Conservation (phyloP, 2,888 invertebrate genomes). For the Pantelozetes paolii region DNA sequence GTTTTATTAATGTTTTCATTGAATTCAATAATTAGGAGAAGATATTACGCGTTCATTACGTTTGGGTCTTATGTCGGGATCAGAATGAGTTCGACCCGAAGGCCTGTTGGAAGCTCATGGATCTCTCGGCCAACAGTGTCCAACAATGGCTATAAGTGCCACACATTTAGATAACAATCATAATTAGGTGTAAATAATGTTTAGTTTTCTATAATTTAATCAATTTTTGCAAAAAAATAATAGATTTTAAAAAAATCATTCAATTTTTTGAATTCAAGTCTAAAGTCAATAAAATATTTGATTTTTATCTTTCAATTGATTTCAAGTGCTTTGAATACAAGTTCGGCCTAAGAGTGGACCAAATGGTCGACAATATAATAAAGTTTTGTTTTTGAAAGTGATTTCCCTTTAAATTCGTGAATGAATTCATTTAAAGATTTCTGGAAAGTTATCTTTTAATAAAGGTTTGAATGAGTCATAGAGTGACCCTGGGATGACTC, state of each 20-base stretch:
- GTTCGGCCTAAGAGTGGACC: too few species aligned
- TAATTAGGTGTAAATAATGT: slow-evolving; percentile 28
- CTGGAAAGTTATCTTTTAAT: too few species aligned
- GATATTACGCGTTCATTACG: slow-evolving; percentile 88
- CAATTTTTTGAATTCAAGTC: not conserved
- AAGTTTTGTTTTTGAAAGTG: too few species aligned
- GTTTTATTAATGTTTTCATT: slow-evolving; percentile 15
- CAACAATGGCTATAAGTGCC: slow-evolving; percentile 44
- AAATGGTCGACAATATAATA: too few species aligned
- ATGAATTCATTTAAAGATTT: too few species aligned
- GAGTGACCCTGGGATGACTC: too few species aligned
- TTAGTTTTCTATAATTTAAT: slow-evolving; percentile 10
- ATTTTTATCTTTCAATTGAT: too few species aligned
- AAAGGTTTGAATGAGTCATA: too few species aligned
- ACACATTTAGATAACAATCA: not conserved
- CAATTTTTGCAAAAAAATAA: slow-evolving; percentile 4
- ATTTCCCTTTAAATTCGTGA: too few species aligned
- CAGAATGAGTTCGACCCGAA: slow-evolving; percentile 85
- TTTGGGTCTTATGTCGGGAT: slow-evolving; percentile 97
- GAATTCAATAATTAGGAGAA: slow-evolving; percentile 62
- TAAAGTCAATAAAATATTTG: not conserved
- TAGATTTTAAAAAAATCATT: not conserved
- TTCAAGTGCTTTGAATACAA: too few species aligned
- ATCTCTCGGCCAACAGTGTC: slow-evolving; percentile 53
- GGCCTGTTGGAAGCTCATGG: slow-evolving; percentile 93